Evolutionary conservation across 2,113 vertebrate species (phyloP), one percentile per base, ranked within the genome.

Genomic region (Colistium nudipinnis): DNA sequence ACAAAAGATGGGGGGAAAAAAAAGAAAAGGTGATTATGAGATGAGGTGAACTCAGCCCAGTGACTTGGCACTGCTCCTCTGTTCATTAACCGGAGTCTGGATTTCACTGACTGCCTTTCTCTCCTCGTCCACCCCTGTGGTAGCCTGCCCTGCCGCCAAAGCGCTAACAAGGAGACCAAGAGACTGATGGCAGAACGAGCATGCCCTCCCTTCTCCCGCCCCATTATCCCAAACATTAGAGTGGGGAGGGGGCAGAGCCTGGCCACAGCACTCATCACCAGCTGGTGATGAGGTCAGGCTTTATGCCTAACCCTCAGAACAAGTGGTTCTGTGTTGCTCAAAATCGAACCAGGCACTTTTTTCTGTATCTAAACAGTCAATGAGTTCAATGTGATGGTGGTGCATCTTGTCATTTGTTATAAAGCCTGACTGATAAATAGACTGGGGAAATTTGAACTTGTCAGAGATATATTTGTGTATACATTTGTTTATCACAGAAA

Each of bases 11-110:
- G 48, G 11, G 43, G 20, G 9, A 9, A 27, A 16, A 31, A 57
- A 19, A 13, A 11, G 4, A 31, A 62, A 19, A 48, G 45, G 64
- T 74, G 78, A 86, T 91, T 90, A 90, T 84, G 74, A 70, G 70
- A 80, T 65, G 83, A 77, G 73, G 72, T 86, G 69, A 90, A 76
- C 44, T 80, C 81, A 78, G 82, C 57, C 81, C 82, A 75, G 56
- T 52, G 66, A 82, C 67, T 85, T 89, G 88, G 87, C 90, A 77
- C 68, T 19, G 38, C 57, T 80, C 62, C 74, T 27, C 47, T 75
- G 61, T 80, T 91, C 78, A 89, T 91, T 91, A 91, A 87, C 63
- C 74, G 81, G 84, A 87, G 78, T 79, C 86, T 84, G 73, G 72
- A 82, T 88, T 83, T 85, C 60, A 49, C 70, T 11, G 4, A 60